Conservation (phyloP, 2,797 vertebrate genomes). For the Potorous gilbertii region DNA sequence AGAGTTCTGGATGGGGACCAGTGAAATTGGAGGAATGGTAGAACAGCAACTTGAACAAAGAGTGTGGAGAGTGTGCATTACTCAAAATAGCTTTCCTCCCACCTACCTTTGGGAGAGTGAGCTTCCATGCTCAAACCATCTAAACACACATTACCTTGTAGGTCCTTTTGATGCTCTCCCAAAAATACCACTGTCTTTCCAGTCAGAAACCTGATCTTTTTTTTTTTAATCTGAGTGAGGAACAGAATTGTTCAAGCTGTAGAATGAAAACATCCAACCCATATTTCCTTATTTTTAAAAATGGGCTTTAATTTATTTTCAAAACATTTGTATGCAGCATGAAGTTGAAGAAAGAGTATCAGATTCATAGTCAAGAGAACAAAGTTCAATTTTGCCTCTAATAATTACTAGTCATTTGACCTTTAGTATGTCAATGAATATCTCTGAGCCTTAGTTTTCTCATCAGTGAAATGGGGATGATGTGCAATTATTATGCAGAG, state of each 20-base stretch:
- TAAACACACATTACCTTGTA: constrained; percentile 23
- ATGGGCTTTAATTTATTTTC: constrained; percentile 12
- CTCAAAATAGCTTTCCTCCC: constrained; percentile 57
- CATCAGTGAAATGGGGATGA: background rate
- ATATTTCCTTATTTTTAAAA: constrained; percentile 64
- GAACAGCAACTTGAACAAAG: constrained; percentile 38
- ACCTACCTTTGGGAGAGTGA: constrained; percentile 54
- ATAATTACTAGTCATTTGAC: background rate
- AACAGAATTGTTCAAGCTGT: constrained; percentile 55
- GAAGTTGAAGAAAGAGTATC: background rate
- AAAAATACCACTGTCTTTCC: constrained; percentile 67
- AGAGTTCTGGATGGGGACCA: constrained; percentile 54
- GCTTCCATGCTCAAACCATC: constrained; percentile 51
- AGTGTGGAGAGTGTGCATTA: constrained; percentile 52
- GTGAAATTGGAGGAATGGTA: constrained; percentile 55
- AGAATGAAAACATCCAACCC: constrained; percentile 8
- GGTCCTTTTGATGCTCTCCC: background rate
- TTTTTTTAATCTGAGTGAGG: constrained; percentile 21
- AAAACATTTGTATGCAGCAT: background rate
- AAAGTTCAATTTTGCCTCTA: background rate
- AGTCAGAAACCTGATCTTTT: constrained; percentile 62
- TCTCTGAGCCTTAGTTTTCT: background rate
- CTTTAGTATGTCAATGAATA: background rate
- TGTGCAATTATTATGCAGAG: background rate
- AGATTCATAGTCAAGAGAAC: background rate